Conservation (phyloP, 2,113 vertebrate species). For the Oncorhynchus mykiss region DNA sequence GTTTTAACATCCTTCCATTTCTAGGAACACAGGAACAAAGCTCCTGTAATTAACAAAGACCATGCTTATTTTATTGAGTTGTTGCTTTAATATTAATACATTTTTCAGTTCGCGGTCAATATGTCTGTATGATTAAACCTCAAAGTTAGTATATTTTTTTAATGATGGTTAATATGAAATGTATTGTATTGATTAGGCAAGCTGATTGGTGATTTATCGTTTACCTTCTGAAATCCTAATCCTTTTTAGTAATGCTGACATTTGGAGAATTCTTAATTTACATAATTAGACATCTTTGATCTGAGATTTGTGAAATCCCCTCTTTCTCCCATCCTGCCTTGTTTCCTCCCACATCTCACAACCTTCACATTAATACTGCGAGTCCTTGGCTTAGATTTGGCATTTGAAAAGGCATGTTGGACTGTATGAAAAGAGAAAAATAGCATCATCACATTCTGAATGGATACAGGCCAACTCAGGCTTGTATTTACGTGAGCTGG, state of each 20-base stretch:
- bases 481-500: constrained; percentile 36
- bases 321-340: constrained; percentile 60
- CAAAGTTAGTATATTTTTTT: constrained; percentile 35
- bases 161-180: constrained; percentile 38
- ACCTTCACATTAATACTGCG: constrained; percentile 57
- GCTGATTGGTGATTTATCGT: constrained; percentile 53
- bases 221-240: constrained; percentile 69
- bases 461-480: constrained; percentile 17
- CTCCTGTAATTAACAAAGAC: neutral
- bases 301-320: constrained; percentile 75
- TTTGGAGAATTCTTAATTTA: constrained; percentile 78
- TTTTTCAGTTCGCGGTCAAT: neutral
- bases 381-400: constrained; percentile 70
- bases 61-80: constrained; percentile 54
- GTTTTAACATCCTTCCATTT: neutral
- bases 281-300: constrained; percentile 81
- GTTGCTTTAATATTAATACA: constrained; percentile 40
- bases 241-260: constrained; percentile 71
- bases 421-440: constrained; percentile 42
- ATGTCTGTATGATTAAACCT: constrained; percentile 43
- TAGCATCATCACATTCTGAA: constrained; percentile 13
- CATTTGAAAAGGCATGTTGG: constrained; percentile 71
- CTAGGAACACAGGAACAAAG: neutral
- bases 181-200: constrained; percentile 56
- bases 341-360: constrained; percentile 63